These are phyloP conservation scores for Benitochromis conjunctus DNA, from an alignment of 2,113 vertebrate genomes.

Conservation along the genomic window DNA sequence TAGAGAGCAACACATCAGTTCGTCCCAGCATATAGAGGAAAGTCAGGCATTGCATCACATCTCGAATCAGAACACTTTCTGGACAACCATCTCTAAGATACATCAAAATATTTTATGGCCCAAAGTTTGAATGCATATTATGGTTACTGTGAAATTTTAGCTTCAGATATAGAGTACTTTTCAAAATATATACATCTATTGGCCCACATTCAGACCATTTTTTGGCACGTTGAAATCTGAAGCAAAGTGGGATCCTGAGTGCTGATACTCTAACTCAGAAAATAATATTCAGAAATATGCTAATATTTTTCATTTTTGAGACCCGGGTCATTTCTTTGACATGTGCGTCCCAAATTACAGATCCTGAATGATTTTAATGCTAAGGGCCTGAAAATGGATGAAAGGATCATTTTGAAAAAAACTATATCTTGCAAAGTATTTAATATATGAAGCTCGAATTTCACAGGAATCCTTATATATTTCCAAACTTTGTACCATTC, in stretches of 20 bases:
- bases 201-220: not conserved
- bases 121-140: not conserved
- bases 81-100: not conserved
- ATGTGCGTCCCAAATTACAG: no score
- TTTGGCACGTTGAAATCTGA: not conserved
- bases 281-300: no score
- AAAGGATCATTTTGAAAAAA: not conserved
- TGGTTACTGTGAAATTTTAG: not conserved
- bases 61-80: not conserved
- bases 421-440: not conserved
- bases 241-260: not conserved
- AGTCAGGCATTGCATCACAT: not conserved
- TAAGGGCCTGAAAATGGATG: not conserved
- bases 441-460: not conserved
- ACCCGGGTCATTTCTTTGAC: no score
- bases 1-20: not conserved
- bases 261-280: no score
- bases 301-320: no score
- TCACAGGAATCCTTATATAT: not conserved
- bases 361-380: not conserved
- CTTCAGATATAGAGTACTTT: not conserved
- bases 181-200: not conserved
- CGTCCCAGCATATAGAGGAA: not conserved
- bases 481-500: not conserved
- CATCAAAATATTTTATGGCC: not conserved